Base-by-base conservation (phyloP, 1,140 invertebrate genomes). In the Zaprionus camerounensis region DNA sequence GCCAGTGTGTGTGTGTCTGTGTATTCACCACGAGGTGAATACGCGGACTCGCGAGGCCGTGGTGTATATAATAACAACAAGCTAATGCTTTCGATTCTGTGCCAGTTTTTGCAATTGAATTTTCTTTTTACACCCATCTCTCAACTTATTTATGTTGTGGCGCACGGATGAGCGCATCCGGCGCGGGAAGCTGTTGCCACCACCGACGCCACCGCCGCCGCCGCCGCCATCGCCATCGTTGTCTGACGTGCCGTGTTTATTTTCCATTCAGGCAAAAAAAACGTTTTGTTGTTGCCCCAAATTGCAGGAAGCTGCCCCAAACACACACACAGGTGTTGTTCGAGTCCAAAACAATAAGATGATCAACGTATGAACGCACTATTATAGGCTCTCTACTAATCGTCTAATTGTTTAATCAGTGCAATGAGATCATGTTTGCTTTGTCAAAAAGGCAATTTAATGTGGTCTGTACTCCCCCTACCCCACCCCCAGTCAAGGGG, bases 91-190 rank as follows among this genome's bases (percentile, higher is more conserved):
- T 51, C 46, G 46, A 22, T 51, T 67, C 49, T 72, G 31, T 67
- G 17, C 81, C 56, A 49, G 62, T 78, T 83, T 91, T 85, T 84
- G 86, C 81, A 87, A 91, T 91, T 82, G 58, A 91, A 91, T 76
- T 84, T 91, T 91, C 78, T 85, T 84, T 91, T 90, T 85, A 91
- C 86, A 91, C 71, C 70, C 71, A 85, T 65, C 79, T 65, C 72
- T 67, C 68, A 88, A 76, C 79, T 90, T 88, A 87, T 87, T 88
- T 88, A 87, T 78, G 81, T 81, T 74, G 64, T 80, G 61, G 56
- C 66, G 73, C 61, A 56, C 86, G 86, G 82, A 91, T 91, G 58
- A 38, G 65, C 26, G 69, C 65, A 67, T 76, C 72, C 68, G 76
- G 71, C 46, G 72, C 62, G 61, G 41, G 34, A 58, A 38, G 56